Conservation (phyloP, 1,140 invertebrate species). For the Hyposmocoma kahamanoa region DNA sequence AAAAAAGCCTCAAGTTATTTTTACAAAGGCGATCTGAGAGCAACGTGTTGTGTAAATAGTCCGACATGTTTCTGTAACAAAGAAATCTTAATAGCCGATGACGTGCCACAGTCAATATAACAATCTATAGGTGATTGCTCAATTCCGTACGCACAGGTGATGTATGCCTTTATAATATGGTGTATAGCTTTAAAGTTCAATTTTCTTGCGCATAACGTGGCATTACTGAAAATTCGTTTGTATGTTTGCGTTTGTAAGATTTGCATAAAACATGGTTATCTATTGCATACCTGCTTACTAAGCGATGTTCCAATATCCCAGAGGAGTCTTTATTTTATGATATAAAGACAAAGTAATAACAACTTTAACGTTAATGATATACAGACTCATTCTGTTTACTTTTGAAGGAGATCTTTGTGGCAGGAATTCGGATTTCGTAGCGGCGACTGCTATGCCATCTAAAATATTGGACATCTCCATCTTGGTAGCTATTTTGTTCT, state of each 20-base stretch:
- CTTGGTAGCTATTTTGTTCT: slow-evolving; percentile 63
- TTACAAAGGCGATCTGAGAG: slow-evolving; percentile 50
- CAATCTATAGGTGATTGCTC: slow-evolving; percentile 65
- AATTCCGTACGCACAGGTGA: slow-evolving; percentile 46
- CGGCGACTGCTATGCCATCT: slow-evolving; percentile 70
- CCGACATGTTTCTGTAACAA: slow-evolving; percentile 70
- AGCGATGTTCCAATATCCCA: slow-evolving; percentile 48
- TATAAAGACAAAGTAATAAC: slow-evolving; percentile 22
- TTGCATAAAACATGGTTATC: slow-evolving; percentile 67
- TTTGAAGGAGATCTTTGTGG: slow-evolving; percentile 40
- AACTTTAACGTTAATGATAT: slow-evolving; percentile 28
- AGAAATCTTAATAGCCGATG: slow-evolving; percentile 71
- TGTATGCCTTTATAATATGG: too few species aligned
- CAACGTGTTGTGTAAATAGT: slow-evolving; percentile 70
- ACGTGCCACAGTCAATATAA: slow-evolving; percentile 63
- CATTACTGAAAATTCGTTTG: slow-evolving; percentile 67
- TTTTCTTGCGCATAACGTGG: too few species aligned
- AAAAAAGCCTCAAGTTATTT: slow-evolving; percentile 52
- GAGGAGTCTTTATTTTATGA: slow-evolving; percentile 36
- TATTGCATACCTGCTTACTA: slow-evolving; percentile 63
- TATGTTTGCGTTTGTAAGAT: slow-evolving; percentile 60
- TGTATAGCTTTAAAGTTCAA: slow-evolving; percentile 32
- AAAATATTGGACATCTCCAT: slow-evolving; percentile 73
- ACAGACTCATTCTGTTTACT: slow-evolving; percentile 30
- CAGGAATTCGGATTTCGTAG: slow-evolving; percentile 64